Evolutionary conservation across 2,113 vertebrate genomes (phyloP).

Genomic region (Hippoglossus stenolepis): DNA sequence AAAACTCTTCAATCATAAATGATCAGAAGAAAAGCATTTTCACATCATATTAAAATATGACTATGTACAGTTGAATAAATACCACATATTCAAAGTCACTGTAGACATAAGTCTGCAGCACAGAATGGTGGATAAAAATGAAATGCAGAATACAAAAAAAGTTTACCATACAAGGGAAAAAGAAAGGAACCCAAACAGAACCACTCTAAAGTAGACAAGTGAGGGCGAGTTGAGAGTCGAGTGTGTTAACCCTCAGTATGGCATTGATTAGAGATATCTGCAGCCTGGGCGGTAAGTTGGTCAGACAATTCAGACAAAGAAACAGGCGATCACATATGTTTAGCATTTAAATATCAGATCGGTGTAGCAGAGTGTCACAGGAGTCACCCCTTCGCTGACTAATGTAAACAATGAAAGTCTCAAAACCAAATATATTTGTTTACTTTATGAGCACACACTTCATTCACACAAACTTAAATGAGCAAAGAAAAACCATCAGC

Average conservation of each 20-base stretch:
- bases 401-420: slow-evolving; percentile 73
- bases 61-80: too few species aligned
- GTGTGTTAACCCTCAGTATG: slow-evolving; percentile 55
- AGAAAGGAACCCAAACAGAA: slow-evolving; percentile 7
- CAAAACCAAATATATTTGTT: slow-evolving; percentile 67
- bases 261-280: slow-evolving; percentile 64
- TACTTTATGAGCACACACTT: slow-evolving; percentile 28
- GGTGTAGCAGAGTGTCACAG: slow-evolving; percentile 43
- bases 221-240: slow-evolving; percentile 2
- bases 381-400: slow-evolving; percentile 58
- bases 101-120: slow-evolving; percentile 26
- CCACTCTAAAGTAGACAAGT: slow-evolving; percentile 28
- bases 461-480: slow-evolving; percentile 21
- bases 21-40: background rate
- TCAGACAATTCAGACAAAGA: slow-evolving; percentile 44
- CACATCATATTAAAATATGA: slow-evolving; percentile 1
- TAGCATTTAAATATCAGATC: slow-evolving; percentile 60
- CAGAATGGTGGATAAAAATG: slow-evolving; percentile 1
- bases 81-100: background rate
- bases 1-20: background rate
- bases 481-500: slow-evolving; percentile 9
- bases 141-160: background rate
- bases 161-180: slow-evolving; percentile 5
- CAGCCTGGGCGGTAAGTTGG: slow-evolving; percentile 38
- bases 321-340: slow-evolving; percentile 67